phyloP scores from a whole-genome alignment of 1,140 invertebrate species.

The Neodiprion virginianus region DNA sequence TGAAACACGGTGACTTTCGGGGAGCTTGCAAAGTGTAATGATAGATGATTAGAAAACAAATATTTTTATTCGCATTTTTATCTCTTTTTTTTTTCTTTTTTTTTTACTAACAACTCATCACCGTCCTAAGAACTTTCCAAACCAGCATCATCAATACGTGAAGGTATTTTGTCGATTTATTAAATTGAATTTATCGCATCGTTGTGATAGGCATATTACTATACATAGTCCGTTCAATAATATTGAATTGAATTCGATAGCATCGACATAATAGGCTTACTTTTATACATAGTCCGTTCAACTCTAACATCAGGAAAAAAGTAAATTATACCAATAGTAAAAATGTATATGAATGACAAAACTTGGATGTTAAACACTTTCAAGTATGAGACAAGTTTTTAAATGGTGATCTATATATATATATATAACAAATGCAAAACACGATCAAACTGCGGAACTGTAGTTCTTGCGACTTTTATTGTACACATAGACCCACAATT shows the following conservation, averaged over 20 bases:
- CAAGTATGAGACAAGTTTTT: too few species aligned
- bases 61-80: neutral
- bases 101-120: neutral
- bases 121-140: neutral
- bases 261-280: neutral
- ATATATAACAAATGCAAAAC: neutral
- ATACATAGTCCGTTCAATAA: neutral
- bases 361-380: too few species aligned
- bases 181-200: neutral
- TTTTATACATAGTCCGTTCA: neutral
- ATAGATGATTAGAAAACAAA: constrained; percentile 1
- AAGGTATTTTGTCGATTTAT: neutral
- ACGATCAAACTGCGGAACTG: neutral
- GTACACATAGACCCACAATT: constrained; percentile 6
- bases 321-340: too few species aligned
- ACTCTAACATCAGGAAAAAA: too few species aligned
- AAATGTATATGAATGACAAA: too few species aligned
- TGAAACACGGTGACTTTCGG: neutral
- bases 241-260: neutral
- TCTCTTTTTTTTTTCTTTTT: neutral
- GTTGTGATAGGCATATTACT: neutral
- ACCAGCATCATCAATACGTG: neutral
- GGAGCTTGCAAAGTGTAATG: neutral
- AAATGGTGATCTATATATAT: too few species aligned
- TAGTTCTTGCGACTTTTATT: constrained; percentile 7